Base-by-base conservation (phyloP, 1,140 invertebrate genomes). In the Trachelipus rathkii region DNA sequence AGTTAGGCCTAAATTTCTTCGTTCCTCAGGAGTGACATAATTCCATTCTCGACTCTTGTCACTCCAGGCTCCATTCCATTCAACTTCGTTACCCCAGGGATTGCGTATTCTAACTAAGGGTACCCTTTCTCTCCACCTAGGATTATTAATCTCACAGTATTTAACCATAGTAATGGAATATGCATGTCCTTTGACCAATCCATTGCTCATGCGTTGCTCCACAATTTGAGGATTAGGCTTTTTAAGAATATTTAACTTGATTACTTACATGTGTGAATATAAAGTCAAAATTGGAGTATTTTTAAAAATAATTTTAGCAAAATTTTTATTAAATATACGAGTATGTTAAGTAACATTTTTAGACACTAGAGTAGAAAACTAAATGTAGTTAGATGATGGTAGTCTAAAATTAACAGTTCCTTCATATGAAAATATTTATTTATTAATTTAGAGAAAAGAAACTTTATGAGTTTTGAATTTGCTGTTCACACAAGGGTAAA, bases 31-130 rank as follows among this genome's bases (percentile, higher is more conserved):
- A 0, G 93, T 89, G 77, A 99, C 95, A 79, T 91, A 93, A 45
- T 91, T 88, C 97, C 97, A 99, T 86, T 98, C 95, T 0, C 90
- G 68, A 21, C 86, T 85, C 84, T 79, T 72, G 43, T 98, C 96
- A 85, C 93, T 94, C 95, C 95, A 99, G 0, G 95, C 88, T 43
- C 97, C 97, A 83, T 96, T 98, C 97, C 97, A 99, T 86, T 99
- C 96, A 0, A 92, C 91, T 84, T 97, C 94, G 84, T 98, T 98
- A 21, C 96, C 97, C 97, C 96, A 98, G 0, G 97, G 97, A 88
- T 99, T 99, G 45, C 96, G 87, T 82, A 98, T 88, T 72, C 96
- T 87, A 24, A 98, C 87, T 73, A 98, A 87, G 0, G 93, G 93
- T 81, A 95, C 94, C 86, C 93, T 93, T 76, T 10, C 60, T 2